A percentile compares a stretch with the other conserved stretches of the same genome.
These are phyloP conservation scores for Arizona elegans DNA, from an alignment of 2,113 vertebrate species.

Conservation along the genomic window DNA sequence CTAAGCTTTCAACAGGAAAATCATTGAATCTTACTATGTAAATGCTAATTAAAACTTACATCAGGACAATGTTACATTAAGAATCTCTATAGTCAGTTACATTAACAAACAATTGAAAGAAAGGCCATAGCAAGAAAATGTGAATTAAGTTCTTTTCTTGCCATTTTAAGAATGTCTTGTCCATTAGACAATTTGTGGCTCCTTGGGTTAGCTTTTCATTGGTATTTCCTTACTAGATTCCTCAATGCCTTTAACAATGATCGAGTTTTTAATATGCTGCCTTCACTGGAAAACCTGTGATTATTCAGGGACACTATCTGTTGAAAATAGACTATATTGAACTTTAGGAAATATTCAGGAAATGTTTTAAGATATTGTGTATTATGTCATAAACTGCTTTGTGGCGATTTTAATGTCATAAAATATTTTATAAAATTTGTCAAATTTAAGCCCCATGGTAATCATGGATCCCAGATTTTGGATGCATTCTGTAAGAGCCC, in stretches of 20 bases:
- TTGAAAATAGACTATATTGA: neutral
- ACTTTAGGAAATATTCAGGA: neutral
- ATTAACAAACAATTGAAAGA: too few species aligned
- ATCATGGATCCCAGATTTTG: neutral
- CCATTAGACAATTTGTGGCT: neutral
- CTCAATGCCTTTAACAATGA: neutral
- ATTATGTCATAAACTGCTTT: neutral
- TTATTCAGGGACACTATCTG: neutral
- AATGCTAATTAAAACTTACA: neutral
- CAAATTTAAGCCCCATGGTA: neutral
- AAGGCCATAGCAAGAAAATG: neutral
- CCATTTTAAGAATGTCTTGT: neutral
- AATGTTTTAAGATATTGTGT: neutral
- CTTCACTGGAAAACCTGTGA: neutral
- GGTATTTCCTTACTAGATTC: neutral
- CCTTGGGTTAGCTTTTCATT: neutral
- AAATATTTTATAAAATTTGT: neutral
- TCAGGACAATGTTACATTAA: neutral
- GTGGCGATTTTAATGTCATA: neutral
- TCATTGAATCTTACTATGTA: neutral
- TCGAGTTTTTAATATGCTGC: neutral
- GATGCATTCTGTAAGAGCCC: neutral
- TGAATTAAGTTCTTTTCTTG: neutral
- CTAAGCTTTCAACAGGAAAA: neutral
- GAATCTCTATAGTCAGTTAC: too few species aligned